Evolutionary conservation across 2,797 vertebrate species (phyloP).

Genomic region (Sebastes trivittatus): DNA sequence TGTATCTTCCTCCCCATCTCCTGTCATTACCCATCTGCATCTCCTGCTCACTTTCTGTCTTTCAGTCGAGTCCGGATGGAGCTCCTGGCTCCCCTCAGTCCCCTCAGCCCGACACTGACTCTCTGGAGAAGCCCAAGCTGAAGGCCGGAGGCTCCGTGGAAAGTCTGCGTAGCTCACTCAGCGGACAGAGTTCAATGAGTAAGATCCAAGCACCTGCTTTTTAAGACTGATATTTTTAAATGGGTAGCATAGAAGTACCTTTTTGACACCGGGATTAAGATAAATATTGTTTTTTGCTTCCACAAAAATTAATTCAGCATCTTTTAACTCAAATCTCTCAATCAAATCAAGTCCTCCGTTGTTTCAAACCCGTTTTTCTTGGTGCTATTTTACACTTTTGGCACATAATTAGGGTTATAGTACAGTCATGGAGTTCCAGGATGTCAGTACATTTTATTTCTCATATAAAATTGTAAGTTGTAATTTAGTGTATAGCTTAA

Average conservation of each 20-base stretch:
- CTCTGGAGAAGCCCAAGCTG: conserved; percentile 94
- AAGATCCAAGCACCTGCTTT: conserved; percentile 31
- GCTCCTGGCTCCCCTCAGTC: conserved; percentile 87
- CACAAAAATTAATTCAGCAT: background rate
- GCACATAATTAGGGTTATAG: background rate
- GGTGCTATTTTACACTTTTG: background rate
- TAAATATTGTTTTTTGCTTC: background rate
- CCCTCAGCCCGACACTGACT: conserved; percentile 85
- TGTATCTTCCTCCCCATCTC: background rate
- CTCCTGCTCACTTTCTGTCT: background rate
- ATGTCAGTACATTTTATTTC: background rate
- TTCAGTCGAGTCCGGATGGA: conserved; percentile 89
- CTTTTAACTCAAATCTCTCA: background rate
- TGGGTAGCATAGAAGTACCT: no score
- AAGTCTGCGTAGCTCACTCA: conserved; percentile 96
- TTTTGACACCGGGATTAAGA: background rate
- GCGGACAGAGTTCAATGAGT: conserved; percentile 99
- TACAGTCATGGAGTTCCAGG: background rate
- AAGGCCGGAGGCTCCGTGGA: conserved; percentile 97
- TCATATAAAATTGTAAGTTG: background rate
- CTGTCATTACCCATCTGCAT: conserved; percentile 11
- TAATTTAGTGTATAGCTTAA: background rate
- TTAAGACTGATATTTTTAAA: background rate
- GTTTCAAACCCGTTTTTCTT: background rate
- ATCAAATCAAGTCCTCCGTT: background rate